Conservation (phyloP, 2,888 invertebrate species). For the Orgyia antiqua region DNA sequence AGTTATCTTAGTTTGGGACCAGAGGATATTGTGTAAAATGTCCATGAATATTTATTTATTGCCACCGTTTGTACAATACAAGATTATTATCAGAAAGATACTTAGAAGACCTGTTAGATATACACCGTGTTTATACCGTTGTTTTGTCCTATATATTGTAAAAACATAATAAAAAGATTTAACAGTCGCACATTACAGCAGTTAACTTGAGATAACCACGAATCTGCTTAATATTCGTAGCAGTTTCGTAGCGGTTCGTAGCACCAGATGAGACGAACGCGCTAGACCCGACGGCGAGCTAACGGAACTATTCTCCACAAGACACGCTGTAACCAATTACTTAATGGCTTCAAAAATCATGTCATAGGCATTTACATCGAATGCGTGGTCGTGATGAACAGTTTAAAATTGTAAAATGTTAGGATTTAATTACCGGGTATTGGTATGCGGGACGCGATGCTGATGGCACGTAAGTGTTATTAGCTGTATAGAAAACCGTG, state of each 20-base stretch:
- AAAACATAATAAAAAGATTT: too few species aligned
- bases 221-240: slow-evolving; percentile 48
- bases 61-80: too few species aligned
- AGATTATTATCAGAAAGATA: too few species aligned
- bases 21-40: too few species aligned
- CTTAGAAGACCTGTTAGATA: too few species aligned
- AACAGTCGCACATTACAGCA: too few species aligned
- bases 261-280: slow-evolving; percentile 14
- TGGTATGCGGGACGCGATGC: slow-evolving; percentile 46
- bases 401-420: slow-evolving; percentile 40
- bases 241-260: slow-evolving; percentile 48
- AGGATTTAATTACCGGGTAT: slow-evolving; percentile 44
- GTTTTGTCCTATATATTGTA: too few species aligned
- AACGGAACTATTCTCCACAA: slow-evolving; percentile 26
- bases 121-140: too few species aligned
- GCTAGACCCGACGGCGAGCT: slow-evolving; percentile 9
- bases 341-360: slow-evolving; percentile 31
- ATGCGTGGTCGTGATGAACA: slow-evolving; percentile 39
- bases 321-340: slow-evolving; percentile 21
- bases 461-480: slow-evolving; percentile 38
- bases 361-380: slow-evolving; percentile 35
- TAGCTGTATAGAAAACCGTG: slow-evolving; percentile 22
- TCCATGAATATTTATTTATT: too few species aligned
- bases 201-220: too few species aligned
- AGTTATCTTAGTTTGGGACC: too few species aligned